Base-by-base conservation (phyloP, 2,797 vertebrate species). In the Dermochelys coriacea region DNA sequence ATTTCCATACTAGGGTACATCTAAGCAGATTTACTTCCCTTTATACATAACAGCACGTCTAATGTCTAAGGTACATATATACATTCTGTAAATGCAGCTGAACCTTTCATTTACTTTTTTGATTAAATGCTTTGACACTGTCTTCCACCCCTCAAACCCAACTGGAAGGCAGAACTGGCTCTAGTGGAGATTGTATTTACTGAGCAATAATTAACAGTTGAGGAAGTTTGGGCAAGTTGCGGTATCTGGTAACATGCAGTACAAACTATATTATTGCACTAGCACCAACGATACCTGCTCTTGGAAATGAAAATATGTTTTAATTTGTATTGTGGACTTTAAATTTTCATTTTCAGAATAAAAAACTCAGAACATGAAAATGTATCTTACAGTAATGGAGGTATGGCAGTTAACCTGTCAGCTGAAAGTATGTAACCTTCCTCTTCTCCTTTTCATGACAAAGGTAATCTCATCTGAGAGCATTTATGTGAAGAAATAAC, bases 401-500 rank as follows among this genome's bases (percentile, higher is more conserved):
- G 94, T 95, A 95, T 93, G 94, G 96, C 94, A 96, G 97, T 98
- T 98, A 98, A 98, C 97, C 96, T 98, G 97, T 97, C 98, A 98
- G 94, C 91, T 97, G 97, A 97, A 98, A 97, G 97, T 97, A 96
- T 95, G 95, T 98, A 98, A 98, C 97, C 98, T 98, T 98, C 97
- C 91, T 97, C 97, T 98, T 98, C 98, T 98, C 97, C 97, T 98
- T 98, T 97, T 98, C 97, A 97, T 98, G 98, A 98, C 97, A 98
- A 98, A 98, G 97, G 97, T 98, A 98, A 98, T 98, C 97, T 98
- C 97, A 98, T 98, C 96, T 98, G 97, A 98, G 97, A 97, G 97
- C 98, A 97, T 98, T 98, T 98, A 97, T 98, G 97, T 97, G 98
- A 97, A 98, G 98, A 98, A 98, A 98, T 98, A 98, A 97, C 98